A percentile compares a stretch with the other conserved stretches of the same genome.
These are phyloP conservation scores for Menidia menidia DNA, from an alignment of 2,797 vertebrate species.

Conservation along the genomic window DNA sequence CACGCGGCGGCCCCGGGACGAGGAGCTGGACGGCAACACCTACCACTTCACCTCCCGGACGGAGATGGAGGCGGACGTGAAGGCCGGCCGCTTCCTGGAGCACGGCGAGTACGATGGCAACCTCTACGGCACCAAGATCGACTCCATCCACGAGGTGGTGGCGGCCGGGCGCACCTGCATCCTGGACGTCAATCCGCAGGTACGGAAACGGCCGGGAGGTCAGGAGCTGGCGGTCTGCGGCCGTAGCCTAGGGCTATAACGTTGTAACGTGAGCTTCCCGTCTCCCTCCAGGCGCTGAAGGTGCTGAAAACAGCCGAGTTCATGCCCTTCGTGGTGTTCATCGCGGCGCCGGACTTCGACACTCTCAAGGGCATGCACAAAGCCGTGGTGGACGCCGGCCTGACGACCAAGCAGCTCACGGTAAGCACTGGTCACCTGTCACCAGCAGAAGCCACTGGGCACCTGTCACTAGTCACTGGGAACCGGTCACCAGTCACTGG, in stretches of 20 bases:
- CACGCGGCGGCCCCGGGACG: constrained; percentile 92
- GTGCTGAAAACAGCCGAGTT: constrained; percentile 95
- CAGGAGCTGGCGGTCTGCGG: no score
- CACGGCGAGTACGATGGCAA: constrained; percentile 98
- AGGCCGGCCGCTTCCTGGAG: constrained; percentile 94
- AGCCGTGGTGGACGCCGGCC: constrained; percentile 94
- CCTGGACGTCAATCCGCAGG: constrained; percentile 97
- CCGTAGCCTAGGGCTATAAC: no score
- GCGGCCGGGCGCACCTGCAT: constrained; percentile 92
- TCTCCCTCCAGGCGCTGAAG: constrained; percentile 89
- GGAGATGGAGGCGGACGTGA: constrained; percentile 96
- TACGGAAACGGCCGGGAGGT: constrained; percentile 38
- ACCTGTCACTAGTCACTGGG: neutral
- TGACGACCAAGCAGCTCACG: constrained; percentile 95
- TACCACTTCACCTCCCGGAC: constrained; percentile 93
- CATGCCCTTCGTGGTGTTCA: constrained; percentile 98
- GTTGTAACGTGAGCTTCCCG: neutral
- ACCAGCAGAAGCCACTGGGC: no score
- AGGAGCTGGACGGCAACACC: constrained; percentile 93
- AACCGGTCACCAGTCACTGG: no score
- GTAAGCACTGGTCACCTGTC: constrained; percentile 74
- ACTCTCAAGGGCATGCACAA: constrained; percentile 95
- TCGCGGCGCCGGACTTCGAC: constrained; percentile 94
- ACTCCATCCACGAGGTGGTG: constrained; percentile 96
- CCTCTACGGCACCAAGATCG: constrained; percentile 97